These are phyloP conservation scores for Syngnathus typhle DNA, from an alignment of 2,113 vertebrate species.

Conservation along the genomic window DNA sequence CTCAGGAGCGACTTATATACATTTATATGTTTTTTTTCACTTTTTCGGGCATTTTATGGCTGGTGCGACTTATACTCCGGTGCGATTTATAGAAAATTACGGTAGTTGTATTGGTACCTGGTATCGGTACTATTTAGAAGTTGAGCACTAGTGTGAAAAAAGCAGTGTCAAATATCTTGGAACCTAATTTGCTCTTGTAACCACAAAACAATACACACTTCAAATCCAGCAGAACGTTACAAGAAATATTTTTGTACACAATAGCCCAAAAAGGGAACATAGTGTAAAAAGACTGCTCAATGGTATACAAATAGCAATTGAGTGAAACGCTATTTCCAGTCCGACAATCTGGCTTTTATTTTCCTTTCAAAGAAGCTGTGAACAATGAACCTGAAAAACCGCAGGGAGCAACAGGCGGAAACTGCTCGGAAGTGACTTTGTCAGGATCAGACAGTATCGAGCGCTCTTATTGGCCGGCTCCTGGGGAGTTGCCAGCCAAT, in stretches of 20 bases:
- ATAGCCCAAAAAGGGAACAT: neutral
- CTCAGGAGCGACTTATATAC: no score
- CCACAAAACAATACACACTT: no score
- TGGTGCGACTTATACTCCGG: no score
- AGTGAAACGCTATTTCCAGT: conserved; percentile 33
- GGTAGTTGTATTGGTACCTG: no score
- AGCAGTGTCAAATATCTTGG: no score
- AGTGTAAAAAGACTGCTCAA: neutral
- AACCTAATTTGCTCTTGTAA: no score
- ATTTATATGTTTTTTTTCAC: no score
- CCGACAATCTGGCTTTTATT: conserved; percentile 28
- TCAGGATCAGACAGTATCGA: conserved; percentile 32
- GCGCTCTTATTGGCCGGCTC: conserved; percentile 41
- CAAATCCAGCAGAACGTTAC: neutral
- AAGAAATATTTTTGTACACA: neutral
- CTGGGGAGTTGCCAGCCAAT: conserved; percentile 38
- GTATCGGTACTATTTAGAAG: no score
- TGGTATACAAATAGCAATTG: conserved; percentile 20
- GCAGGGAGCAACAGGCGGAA: conserved; percentile 33
- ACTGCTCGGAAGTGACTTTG: conserved; percentile 46
- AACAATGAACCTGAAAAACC: conserved; percentile 52
- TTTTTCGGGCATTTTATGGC: no score
- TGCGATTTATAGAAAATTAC: no score
- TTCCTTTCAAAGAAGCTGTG: conserved; percentile 31
- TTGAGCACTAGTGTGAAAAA: no score